Conservation (phyloP, 2,888 invertebrate species). For the Ormyrus labotus region DNA sequence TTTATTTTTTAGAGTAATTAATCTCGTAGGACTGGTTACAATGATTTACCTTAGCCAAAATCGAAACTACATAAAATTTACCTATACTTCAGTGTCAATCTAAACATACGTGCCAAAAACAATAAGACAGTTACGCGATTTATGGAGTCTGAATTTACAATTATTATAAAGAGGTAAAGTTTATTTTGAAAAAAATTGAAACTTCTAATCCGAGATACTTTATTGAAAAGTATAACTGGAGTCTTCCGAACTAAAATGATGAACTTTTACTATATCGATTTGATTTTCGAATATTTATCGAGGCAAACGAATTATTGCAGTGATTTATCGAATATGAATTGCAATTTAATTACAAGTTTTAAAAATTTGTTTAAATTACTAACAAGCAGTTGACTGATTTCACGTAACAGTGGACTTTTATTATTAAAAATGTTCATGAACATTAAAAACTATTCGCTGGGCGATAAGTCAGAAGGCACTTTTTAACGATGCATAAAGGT, state of each 20-base stretch:
- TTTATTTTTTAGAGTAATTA: too few species aligned
- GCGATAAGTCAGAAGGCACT: background rate
- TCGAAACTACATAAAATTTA: too few species aligned
- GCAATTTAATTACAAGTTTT: too few species aligned
- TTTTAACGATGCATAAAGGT: background rate
- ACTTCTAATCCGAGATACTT: background rate
- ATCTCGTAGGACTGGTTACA: too few species aligned
- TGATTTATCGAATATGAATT: too few species aligned
- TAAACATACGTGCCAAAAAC: constrained; percentile 37
- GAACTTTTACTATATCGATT: background rate
- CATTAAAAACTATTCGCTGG: constrained; percentile 1
- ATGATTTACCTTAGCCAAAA: too few species aligned
- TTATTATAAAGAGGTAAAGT: background rate
- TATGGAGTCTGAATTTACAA: constrained; percentile 31
- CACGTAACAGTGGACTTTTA: too few species aligned
- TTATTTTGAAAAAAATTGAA: constrained; percentile 8
- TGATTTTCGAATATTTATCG: constrained; percentile 17
- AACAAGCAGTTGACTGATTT: too few species aligned
- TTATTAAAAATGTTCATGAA: background rate
- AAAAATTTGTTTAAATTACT: too few species aligned
- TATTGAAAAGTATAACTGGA: constrained; percentile 25
- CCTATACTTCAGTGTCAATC: too few species aligned
- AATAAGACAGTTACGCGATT: constrained; percentile 1
- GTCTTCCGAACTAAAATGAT: constrained; percentile 38
- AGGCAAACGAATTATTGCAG: background rate